Base-by-base conservation (phyloP, 2,113 vertebrate species). In the Gadus macrocephalus region DNA sequence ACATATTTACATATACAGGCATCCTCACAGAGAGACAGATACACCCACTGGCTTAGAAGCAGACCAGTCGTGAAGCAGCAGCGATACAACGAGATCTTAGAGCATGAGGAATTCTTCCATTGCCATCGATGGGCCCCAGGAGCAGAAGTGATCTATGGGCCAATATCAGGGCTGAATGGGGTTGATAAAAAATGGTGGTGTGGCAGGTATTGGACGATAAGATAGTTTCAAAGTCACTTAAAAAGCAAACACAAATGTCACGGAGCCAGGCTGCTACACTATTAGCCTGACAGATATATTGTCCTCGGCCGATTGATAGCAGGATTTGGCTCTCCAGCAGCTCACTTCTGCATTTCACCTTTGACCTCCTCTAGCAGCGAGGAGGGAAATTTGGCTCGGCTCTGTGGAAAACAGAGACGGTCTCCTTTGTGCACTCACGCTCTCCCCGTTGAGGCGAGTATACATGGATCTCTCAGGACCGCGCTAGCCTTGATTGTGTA, bases 11-110 rank as follows among this genome's bases (percentile, higher is more conserved):
- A 71, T 17, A 66, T 2, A 69, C 35, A 53, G 20, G 22, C 66
- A 56, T 15, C 12, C 42, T 59, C 25, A 60, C 56, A 42, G 42
- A 11, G 38, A 49, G 9, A 49, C 42, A 49, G 42, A 49, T 49
- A 49, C 42, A 49, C 68, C 73, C 2, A 76, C 65, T 78, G 75
- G 82, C 81, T 85, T 85, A 83, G 71, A 81, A 74, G 82, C 82
- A 80, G 84, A 83, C 15, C 69, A 20, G 19, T 53, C 62, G 61
- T 35, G 31, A 35, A 75, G 72, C 64, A 86, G 79, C 79, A 85
- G 82, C 78, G 80, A 64, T 58, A 64, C 72, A 70, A 68, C 8
- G 2, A 49, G 42, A 49, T 49, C 42, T 49, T 49, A 49, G 12
- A 49, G 7, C 42, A 49, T 14, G 42, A 14, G 42, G 31, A 35